Base-by-base conservation (phyloP, 2,797 vertebrate genomes). In the Crax fasciolata region DNA sequence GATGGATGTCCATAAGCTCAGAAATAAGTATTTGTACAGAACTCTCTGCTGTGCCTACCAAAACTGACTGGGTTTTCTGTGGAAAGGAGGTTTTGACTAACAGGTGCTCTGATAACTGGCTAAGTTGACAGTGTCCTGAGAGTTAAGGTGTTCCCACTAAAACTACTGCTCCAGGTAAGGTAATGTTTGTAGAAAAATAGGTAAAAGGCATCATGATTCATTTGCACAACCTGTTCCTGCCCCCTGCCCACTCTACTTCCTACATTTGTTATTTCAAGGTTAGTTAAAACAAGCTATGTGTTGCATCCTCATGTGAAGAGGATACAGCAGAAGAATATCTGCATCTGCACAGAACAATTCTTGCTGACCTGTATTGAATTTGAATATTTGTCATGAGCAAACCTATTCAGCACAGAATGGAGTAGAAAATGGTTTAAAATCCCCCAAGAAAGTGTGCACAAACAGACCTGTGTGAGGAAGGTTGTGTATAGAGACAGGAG, bases 181-280 rank as follows among this genome's bases (percentile, higher is more conserved):
- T 74, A 43, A 87, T 59, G 28, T 23, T 68, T n/a, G 10, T 44
- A 87, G 83, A 63, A 70, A 84, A 74, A 80, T 9, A 54, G 10
- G 10, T 80, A 41, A 75, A 84, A 87, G 83, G 32, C 32, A 49
- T 68, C 10, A 32, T 21, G 61, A 91, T 77, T 96, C 62, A 71
- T 24, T 83, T 77, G 46, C 13, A 18, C 38, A 44, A 75, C 54
- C 46, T 1, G 0, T 75, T 89, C 46, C 68, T 88, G 44, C 14
- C 43, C 65, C 46, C 71, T 92, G 59, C 80, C 63, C 81, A 19
- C 79, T 83, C 61, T 28, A 46, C 57, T 86, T 92, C 86, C 74
- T 89, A 23, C 28, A 27, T 30, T 49, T 44, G 46, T 95, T 92
- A 68, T 91, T 92, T 88, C 32, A 67, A 28, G 58, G 10, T 61